phyloP scores from a whole-genome alignment of 2,888 invertebrate species.

The Halictus ligatus region DNA sequence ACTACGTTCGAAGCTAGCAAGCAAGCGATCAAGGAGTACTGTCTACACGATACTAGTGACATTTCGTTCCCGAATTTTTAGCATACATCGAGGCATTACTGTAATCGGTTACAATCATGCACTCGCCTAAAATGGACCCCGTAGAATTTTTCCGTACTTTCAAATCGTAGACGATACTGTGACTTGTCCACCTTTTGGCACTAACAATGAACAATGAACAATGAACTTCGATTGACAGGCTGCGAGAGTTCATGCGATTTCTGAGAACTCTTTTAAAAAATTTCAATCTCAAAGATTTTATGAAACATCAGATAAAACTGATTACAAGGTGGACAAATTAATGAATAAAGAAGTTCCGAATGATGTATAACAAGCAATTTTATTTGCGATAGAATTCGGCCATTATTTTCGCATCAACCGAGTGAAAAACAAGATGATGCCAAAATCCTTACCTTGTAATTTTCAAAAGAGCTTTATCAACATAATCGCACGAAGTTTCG shows the following conservation, averaged over 20 bases:
- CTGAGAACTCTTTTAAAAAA: not conserved
- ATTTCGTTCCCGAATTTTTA: not conserved
- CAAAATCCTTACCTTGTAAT: not conserved
- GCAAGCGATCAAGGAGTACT: not conserved
- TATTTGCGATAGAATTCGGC: not conserved
- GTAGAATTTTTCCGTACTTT: conserved; percentile 52
- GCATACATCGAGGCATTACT: not conserved
- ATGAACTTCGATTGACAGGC: not conserved
- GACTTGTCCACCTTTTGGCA: conserved; percentile 50
- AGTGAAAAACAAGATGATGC: not conserved
- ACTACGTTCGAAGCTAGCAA: not conserved
- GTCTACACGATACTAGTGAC: not conserved
- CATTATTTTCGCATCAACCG: not conserved
- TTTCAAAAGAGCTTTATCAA: not conserved
- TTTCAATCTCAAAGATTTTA: not conserved
- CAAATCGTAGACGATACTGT: conserved; percentile 36
- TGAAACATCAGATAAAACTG: not conserved
- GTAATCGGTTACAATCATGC: not conserved
- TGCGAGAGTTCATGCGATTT: not conserved
- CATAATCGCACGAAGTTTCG: not conserved
- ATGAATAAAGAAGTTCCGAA: not conserved
- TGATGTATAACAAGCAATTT: not conserved
- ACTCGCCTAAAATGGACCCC: conserved; percentile 53
- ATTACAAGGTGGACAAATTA: not conserved
- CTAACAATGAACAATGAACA: conserved; percentile 12